Evolutionary conservation across 2,797 vertebrate genomes (phyloP).

Genomic region (Propithecus deckenii): DNA sequence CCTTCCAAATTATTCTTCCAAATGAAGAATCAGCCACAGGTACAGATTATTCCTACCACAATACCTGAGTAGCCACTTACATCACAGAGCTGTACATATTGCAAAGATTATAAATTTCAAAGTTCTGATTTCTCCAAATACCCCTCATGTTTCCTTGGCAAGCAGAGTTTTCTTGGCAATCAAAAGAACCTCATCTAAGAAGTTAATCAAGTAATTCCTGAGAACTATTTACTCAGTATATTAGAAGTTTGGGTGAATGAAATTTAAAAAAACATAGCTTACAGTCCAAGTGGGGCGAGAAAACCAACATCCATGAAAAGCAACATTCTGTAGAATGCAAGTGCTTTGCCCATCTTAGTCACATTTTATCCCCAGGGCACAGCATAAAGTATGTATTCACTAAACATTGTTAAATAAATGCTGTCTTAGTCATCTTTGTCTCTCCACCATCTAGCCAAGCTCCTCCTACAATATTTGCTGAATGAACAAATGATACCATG

Average conservation of each 20-base stretch:
- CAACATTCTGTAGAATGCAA: neutral
- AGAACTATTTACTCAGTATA: neutral
- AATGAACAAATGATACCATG: neutral
- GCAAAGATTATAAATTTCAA: neutral
- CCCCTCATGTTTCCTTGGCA: slow-evolving; percentile 11
- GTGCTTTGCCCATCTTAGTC: neutral
- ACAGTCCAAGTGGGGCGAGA: neutral
- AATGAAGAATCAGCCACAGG: neutral
- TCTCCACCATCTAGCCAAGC: neutral
- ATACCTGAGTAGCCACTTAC: neutral
- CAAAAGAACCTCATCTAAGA: slow-evolving; percentile 30
- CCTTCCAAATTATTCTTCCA: slow-evolving; percentile 43
- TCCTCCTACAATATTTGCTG: neutral
- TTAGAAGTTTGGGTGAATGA: neutral
- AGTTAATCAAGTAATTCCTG: slow-evolving; percentile 49
- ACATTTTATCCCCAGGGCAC: neutral
- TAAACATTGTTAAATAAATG: neutral
- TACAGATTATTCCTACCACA: neutral
- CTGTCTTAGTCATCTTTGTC: neutral
- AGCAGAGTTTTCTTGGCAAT: slow-evolving; percentile 8
- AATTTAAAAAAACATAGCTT: neutral
- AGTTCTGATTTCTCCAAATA: slow-evolving; percentile 26
- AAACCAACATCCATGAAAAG: slow-evolving; percentile 31
- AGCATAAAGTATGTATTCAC: neutral
- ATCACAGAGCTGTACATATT: neutral